A percentile compares a stretch with the other conserved stretches of the same genome.
Conservation (phyloP, 2,113 vertebrate species). For the Microcebus lehilahytsara region DNA sequence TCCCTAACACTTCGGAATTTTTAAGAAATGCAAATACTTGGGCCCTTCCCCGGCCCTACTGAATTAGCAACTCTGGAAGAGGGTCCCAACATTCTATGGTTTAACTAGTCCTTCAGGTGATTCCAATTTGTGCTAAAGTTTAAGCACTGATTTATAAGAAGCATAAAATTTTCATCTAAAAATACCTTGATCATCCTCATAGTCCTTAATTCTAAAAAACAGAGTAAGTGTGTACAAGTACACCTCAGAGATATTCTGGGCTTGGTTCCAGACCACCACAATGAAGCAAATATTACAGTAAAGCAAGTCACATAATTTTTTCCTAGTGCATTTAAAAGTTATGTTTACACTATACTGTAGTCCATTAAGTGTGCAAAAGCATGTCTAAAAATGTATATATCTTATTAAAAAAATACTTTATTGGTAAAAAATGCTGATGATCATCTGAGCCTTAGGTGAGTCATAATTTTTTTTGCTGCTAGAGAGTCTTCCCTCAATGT, state of each 20-base stretch:
- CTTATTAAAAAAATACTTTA: not conserved
- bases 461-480: not conserved
- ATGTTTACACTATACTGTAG: not conserved
- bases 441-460: not conserved
- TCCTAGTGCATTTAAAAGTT: not conserved
- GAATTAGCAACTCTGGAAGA: not conserved
- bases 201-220: not conserved
- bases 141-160: not conserved
- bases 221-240: not conserved
- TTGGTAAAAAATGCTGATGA: not conserved
- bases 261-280: not conserved
- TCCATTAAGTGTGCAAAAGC: not conserved
- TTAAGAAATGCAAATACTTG: not conserved
- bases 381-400: not conserved
- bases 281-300: not conserved
- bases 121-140: not conserved
- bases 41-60: not conserved
- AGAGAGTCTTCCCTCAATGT: not conserved
- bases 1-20: not conserved
- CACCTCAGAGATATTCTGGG: not conserved
- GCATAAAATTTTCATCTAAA: slow-evolving; percentile 24
- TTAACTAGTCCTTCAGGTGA: not conserved
- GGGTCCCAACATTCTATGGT: not conserved
- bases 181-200: not conserved
- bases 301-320: not conserved